Evolutionary conservation across 1,140 invertebrate genomes (phyloP), one percentile per base, ranked within the genome.

Genomic region (Geopemphigus sp.): DNA sequence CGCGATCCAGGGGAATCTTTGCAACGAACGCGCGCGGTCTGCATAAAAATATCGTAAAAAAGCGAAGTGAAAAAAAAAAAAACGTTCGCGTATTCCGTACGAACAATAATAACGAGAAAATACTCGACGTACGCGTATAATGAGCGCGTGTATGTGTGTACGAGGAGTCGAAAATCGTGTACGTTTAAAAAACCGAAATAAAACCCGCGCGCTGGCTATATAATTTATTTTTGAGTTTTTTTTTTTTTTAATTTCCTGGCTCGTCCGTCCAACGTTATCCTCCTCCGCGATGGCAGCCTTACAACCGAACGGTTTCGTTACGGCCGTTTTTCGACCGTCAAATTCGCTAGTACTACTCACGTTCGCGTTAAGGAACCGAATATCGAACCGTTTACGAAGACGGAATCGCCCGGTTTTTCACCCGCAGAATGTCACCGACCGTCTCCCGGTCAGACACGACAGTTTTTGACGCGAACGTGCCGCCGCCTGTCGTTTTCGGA

Each of bases 41-140:
- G 73, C 54, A 78, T 78, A 78, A 61, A 78, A 47, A 78, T 78
- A 78, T 78, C 73, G 56, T 78, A 78, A 78, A 78, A 61, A 56
- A n/a, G 73, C 56, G 61, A 76, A 78, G 57, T 78, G 73, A 78
- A 61, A 61, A 12, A 12, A 50, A 39, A 39, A 39, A 3, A 8
- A 4, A 39, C 32, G 8, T 8, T 4, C 32, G 32, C 8, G 29
- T 72, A 72, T 53, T 29, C 53, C 22, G n/a, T 47, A 22, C 5
- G 24, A 66, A 66, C 45, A 66, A 59, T 22, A 22, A 24, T 22
- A 57, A n/a, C n/a, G n/a, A n/a, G n/a, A n/a, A n/a, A n/a, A n/a
- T n/a, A n/a, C n/a, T n/a, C n/a, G 64, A 68, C 47, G 24, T 47
- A 39, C 19, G 29, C 19, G 11, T 14, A 53, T 11, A n/a, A 56